Conservation (phyloP, 2,797 vertebrate species). For the Sorex maritimensis region DNA sequence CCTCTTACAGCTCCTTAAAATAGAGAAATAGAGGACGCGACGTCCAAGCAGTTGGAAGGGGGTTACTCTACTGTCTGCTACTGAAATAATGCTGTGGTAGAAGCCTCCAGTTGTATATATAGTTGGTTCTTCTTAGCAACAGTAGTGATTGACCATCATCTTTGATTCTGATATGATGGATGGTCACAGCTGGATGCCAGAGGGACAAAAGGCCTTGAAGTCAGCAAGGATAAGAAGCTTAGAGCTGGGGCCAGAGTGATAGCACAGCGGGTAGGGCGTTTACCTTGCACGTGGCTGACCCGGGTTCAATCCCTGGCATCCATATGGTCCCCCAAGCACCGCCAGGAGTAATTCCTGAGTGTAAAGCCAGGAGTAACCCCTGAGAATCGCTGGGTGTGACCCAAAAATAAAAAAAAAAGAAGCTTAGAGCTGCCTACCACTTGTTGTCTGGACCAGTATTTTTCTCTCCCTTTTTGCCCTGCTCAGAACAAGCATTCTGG, state of each 20-base stretch:
- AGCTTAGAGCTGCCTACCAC: background rate
- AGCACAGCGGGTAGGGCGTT: too few species aligned
- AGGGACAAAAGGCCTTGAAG: conserved; percentile 23
- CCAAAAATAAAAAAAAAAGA: background rate
- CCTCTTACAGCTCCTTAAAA: background rate
- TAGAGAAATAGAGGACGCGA: conserved; percentile 19
- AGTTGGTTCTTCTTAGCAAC: background rate
- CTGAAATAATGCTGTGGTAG: background rate
- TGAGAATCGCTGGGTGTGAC: too few species aligned
- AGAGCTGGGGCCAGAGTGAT: background rate
- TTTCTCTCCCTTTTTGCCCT: conserved; percentile 65
- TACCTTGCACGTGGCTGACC: too few species aligned
- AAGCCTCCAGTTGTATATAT: background rate
- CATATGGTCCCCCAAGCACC: too few species aligned
- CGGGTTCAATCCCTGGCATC: too few species aligned
- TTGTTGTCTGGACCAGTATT: background rate
- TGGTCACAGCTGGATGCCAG: background rate
- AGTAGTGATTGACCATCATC: background rate
- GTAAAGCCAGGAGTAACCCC: too few species aligned
- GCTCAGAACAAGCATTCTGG: conserved; percentile 91
- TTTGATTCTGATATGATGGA: background rate
- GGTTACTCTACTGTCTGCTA: background rate
- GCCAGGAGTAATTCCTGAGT: too few species aligned
- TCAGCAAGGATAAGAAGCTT: background rate
- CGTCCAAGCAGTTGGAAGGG: background rate